Conservation (phyloP, 2,797 vertebrate genomes). For the Micromesistius poutassou region DNA sequence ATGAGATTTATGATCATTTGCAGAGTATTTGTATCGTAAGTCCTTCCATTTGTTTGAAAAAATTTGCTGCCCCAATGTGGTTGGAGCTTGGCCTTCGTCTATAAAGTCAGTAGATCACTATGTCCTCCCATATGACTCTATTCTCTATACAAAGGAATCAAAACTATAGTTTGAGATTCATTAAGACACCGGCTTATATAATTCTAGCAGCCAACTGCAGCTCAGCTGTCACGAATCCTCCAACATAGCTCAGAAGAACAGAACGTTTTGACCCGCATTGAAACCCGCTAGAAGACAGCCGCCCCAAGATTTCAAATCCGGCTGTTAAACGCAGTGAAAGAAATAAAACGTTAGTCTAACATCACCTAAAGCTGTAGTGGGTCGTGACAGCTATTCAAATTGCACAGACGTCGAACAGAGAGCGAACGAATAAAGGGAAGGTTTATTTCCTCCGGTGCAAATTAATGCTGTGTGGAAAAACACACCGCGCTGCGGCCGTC, state of each 20-base stretch:
- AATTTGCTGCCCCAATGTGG: no score
- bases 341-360: background rate
- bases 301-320: background rate
- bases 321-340: background rate
- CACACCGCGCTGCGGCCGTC: background rate
- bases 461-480: constrained; percentile 27
- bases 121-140: background rate
- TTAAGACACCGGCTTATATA: background rate
- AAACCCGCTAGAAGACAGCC: background rate
- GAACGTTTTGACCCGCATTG: no score
- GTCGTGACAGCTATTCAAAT: background rate
- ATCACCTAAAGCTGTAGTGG: background rate
- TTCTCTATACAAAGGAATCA: background rate
- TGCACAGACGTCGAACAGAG: background rate
- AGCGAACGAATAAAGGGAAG: background rate
- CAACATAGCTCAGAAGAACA: background rate
- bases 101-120: no score
- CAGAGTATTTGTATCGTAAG: no score
- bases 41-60: no score
- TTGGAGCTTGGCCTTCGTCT: no score
- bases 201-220: background rate
- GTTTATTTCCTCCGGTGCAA: constrained; percentile 10
- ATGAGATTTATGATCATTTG: no score
- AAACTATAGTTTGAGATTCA: background rate
- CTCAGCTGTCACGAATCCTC: background rate